Evolutionary conservation across 2,888 invertebrate genomes (phyloP).

Genomic region (Calameuta filiformis): DNA sequence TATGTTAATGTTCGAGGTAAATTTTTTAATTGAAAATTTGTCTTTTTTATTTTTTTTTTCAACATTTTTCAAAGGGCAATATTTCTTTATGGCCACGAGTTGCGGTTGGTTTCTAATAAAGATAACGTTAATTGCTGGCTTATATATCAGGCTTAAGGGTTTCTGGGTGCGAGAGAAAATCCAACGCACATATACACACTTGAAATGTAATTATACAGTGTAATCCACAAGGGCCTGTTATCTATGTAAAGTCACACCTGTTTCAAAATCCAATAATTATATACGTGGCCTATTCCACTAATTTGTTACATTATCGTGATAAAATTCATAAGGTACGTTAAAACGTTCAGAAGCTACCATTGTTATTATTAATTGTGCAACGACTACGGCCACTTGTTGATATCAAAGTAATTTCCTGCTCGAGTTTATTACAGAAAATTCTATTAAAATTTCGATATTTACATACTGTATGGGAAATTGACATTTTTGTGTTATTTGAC

Average conservation of each 20-base stretch:
- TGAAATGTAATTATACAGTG: background rate
- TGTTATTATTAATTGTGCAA: background rate
- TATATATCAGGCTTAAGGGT: background rate
- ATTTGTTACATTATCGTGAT: background rate
- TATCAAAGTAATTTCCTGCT: background rate
- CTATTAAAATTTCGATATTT: background rate
- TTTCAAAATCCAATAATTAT: slow-evolving; percentile 1
- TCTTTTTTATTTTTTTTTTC: background rate
- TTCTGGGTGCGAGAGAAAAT: background rate
- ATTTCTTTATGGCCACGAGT: background rate
- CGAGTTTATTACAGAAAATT: background rate
- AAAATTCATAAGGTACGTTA: background rate
- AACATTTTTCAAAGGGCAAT: background rate
- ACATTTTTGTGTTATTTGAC: background rate
- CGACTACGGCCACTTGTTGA: background rate
- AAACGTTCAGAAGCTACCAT: background rate
- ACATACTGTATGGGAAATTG: background rate
- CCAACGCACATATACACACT: background rate
- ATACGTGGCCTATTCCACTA: background rate
- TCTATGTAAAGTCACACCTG: background rate
- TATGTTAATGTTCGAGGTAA: background rate
- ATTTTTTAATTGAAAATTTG: background rate
- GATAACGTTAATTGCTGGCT: background rate
- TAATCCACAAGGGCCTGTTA: background rate
- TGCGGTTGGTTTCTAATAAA: background rate